Base-by-base conservation (phyloP, 2,797 vertebrate genomes). In the Antennarius maculatus region DNA sequence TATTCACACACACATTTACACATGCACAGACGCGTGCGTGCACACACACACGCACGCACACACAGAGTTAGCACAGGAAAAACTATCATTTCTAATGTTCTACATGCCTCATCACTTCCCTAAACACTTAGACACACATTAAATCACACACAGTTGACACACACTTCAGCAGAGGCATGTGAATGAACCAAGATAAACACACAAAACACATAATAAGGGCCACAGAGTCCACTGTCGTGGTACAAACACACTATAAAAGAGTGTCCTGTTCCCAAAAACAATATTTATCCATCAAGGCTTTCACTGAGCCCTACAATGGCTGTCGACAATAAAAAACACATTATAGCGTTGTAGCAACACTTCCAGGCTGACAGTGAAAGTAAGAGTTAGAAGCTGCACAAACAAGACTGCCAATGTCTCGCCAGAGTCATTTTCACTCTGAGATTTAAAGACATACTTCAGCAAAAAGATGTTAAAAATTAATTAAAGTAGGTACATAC, bases 21-120 rank as follows among this genome's bases (percentile, higher is more conserved):
- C 23, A 23, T 23, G 23, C 23, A 23, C 23, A 23, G 23, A 31
- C 41, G 10, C 10, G 10, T 11, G 10, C 51, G 15, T 2, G 31
- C 31, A 34, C 31, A 8, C 31, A 34, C 31, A 34, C 31, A 34
- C 31, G 7, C 31, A 45, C 65, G 51, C 68, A 77, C 37, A 45
- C 61, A 52, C 51, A 55, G 51, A 51, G 68, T 69, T 52, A 66
- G 81, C 29, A 45, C 61, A 50, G 49, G 7, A 49, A 54, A 70
- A 63, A 63, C 17, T 46, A 48, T 42, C 45, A 46, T 60, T 49
- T 77, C 59, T 70, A 66, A 79, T 80, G 74, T 57, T 54, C 75
- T 65, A 75, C 63, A 80, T 68, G 69, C 69, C 53, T 81, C 69
- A 74, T 76, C 69, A 72, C 64, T 28, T 70, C 77, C 50, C 57